Evolutionary conservation across 2,888 invertebrate genomes (phyloP).

Genomic region (Stramonita haemastoma): DNA sequence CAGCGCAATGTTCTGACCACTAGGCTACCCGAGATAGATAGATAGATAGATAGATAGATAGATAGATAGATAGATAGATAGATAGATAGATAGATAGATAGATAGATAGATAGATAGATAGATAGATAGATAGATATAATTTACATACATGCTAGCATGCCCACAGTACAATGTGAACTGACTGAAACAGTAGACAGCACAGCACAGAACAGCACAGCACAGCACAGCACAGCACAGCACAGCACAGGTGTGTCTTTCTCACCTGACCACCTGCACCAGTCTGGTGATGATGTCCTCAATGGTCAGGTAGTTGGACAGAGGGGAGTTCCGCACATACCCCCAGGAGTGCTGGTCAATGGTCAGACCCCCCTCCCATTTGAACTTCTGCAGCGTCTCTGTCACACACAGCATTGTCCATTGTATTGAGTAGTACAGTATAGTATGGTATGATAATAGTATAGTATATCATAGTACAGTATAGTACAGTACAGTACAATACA

Average conservation of each 20-base stretch:
- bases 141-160: too few relatives aligned
- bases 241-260: not conserved
- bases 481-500: too few relatives aligned
- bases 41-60: too few relatives aligned
- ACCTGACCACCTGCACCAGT: conserved; percentile 74
- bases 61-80: too few relatives aligned
- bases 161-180: too few relatives aligned
- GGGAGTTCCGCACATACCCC: conserved; percentile 77
- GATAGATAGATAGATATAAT: too few relatives aligned
- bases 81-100: too few relatives aligned
- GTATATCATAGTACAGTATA: too few relatives aligned
- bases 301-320: conserved; percentile 59
- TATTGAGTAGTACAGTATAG: too few relatives aligned
- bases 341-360: conserved; percentile 88
- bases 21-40: too few relatives aligned
- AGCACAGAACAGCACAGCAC: not conserved
- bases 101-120: not conserved
- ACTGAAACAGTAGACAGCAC: not conserved
- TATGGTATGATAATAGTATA: too few relatives aligned
- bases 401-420: conserved; percentile 40
- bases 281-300: conserved; percentile 80
- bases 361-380: conserved; percentile 98
- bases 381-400: conserved; percentile 76
- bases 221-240: not conserved
- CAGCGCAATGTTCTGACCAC: too few relatives aligned